phyloP scores from a whole-genome alignment of 2,888 invertebrate genomes.

The Pandemis corylana region DNA sequence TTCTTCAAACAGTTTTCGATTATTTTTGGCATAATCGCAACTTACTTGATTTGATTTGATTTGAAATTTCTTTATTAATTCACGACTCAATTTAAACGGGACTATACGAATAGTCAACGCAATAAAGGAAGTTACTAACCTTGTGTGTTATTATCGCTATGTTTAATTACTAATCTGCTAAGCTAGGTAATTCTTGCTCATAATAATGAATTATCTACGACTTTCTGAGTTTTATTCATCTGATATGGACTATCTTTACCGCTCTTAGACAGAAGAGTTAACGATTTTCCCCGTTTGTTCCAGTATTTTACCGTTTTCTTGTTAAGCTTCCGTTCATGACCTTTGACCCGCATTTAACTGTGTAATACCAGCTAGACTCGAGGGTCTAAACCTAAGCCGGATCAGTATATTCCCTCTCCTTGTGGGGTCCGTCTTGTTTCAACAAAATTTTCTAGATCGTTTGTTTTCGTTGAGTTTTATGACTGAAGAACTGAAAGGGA shows the following conservation, averaged over 20 bases:
- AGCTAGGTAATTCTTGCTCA: too few relatives aligned
- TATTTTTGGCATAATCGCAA: too few relatives aligned
- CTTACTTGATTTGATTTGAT: too few relatives aligned
- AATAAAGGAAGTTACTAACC: too few relatives aligned
- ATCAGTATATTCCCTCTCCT: not conserved
- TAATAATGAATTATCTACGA: not conserved
- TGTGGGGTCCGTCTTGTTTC: not conserved
- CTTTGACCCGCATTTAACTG: not conserved
- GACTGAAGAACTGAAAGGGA: not conserved
- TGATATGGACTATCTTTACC: not conserved
- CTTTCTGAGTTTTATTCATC: not conserved
- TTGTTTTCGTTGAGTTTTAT: not conserved
- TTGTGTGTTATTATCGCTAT: too few relatives aligned
- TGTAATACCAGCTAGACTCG: not conserved
- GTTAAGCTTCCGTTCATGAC: not conserved
- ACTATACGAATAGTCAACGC: too few relatives aligned
- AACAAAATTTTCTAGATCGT: not conserved
- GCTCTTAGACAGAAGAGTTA: not conserved
- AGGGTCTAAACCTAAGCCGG: not conserved
- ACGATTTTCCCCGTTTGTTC: not conserved
- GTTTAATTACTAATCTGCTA: too few relatives aligned
- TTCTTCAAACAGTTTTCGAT: too few relatives aligned
- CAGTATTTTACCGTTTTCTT: not conserved
- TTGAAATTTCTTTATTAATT: too few relatives aligned
- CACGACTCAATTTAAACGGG: too few relatives aligned